Evolutionary conservation across 2,888 invertebrate species (phyloP).

Genomic region (Plagiodera versicolora): DNA sequence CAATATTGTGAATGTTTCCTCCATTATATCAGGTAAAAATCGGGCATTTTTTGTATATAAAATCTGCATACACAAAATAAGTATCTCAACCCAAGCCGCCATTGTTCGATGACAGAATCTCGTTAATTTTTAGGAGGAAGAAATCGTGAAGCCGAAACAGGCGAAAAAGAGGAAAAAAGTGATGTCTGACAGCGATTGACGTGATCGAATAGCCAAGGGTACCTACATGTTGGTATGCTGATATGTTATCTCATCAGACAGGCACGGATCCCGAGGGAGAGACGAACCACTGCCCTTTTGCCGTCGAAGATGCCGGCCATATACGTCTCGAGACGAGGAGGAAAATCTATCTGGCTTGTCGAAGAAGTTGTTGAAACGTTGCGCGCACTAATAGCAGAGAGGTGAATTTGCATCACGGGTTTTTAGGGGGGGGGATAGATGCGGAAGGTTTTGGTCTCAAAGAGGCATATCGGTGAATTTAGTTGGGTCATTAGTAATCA

Average conservation of each 20-base stretch:
- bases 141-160: conserved; percentile 87
- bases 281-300: conserved; percentile 44
- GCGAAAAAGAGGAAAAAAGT: conserved; percentile 91
- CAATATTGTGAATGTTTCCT: no score
- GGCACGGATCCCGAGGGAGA: conserved; percentile 17
- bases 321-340: no score
- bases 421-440: no score
- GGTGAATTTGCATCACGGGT: conserved; percentile 9
- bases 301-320: no score
- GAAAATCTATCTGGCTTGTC: no score
- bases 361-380: conserved; percentile 29
- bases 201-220: conserved; percentile 37
- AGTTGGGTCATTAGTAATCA: no score
- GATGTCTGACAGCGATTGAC: conserved; percentile 92
- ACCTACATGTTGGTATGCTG: conserved; percentile 20
- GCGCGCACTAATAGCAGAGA: conserved; percentile 5
- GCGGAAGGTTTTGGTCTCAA: no score
- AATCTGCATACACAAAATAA: not conserved
- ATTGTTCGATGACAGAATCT: no score
- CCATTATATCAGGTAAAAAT: no score
- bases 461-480: no score
- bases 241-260: not conserved
- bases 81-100: not conserved
- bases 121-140: conserved; percentile 73
- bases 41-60: no score